A percentile compares a stretch with the other conserved stretches of the same genome.
phyloP scores from a whole-genome alignment of 2,113 vertebrate species.

The Vicugna pacos region DNA sequence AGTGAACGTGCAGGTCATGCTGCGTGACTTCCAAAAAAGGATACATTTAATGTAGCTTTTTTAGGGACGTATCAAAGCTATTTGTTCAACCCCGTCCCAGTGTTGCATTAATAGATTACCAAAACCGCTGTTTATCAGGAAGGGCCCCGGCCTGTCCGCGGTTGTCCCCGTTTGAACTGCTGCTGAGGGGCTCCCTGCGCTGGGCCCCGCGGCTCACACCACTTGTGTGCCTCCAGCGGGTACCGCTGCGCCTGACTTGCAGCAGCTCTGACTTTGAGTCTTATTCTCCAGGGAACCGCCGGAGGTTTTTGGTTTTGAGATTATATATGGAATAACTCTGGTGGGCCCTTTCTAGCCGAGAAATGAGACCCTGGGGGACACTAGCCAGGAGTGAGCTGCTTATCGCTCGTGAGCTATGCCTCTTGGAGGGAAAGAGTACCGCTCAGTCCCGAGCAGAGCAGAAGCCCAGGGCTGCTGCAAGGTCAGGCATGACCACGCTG shows the following conservation, averaged over 20 bases:
- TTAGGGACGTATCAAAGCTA: not conserved
- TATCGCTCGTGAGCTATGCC: rapidly evolving
- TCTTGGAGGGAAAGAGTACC: not conserved
- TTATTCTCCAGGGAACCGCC: not conserved
- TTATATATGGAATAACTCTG: not conserved
- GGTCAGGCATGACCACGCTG: not conserved
- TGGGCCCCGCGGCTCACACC: not conserved
- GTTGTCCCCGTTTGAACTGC: not conserved
- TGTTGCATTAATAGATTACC: not conserved
- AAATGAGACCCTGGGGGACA: not conserved
- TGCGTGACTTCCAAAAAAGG: not conserved
- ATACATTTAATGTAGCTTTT: not conserved
- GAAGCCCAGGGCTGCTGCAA: not conserved
- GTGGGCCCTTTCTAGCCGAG: not conserved
- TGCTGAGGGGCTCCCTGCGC: not conserved
- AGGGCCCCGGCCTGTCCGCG: not conserved
- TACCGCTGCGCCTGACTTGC: too few relatives aligned
- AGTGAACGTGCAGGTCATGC: not conserved
- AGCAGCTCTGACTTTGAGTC: not conserved
- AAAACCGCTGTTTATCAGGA: not conserved
- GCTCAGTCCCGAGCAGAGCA: not conserved
- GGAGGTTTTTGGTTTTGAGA: not conserved
- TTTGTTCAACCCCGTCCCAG: not conserved
- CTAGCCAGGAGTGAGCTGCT: not conserved
- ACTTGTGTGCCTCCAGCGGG: too few relatives aligned